Percentiles rank a stretch among this genome's conserved stretches.
phyloP scores from a whole-genome alignment of 2,797 vertebrate genomes.

The Sarcophilus harrisii region DNA sequence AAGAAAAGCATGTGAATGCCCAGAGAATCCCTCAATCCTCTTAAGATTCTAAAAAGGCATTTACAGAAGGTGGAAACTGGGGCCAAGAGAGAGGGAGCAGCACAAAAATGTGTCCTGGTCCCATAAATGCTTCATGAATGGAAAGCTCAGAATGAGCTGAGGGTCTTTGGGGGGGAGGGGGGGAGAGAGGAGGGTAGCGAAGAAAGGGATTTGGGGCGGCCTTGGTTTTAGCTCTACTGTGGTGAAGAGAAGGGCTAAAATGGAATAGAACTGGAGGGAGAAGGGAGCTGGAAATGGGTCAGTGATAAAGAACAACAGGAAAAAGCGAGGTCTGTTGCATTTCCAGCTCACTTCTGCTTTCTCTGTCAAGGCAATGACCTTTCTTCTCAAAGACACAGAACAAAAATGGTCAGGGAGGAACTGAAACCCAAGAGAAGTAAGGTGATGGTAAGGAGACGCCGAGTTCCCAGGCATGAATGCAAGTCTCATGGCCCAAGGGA shows the following conservation, averaged over 20 bases:
- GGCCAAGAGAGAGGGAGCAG: background rate
- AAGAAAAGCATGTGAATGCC: background rate
- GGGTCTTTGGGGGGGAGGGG: background rate
- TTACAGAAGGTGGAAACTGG: background rate
- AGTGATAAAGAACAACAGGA: background rate
- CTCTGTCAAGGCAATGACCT: background rate
- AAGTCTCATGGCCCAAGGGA: background rate
- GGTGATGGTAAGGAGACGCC: background rate
- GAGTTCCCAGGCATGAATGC: background rate
- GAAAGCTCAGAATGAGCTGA: too few relatives aligned
- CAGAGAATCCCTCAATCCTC: background rate
- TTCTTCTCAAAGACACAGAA: background rate
- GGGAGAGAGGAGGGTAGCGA: too few relatives aligned
- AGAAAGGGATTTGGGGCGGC: too few relatives aligned
- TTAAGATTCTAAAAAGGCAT: background rate
- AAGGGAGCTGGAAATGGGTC: background rate
- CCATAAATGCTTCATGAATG: too few relatives aligned
- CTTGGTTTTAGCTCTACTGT: background rate
- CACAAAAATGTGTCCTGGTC: background rate
- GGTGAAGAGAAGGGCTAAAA: background rate
- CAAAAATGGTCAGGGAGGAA: background rate
- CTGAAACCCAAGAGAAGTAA: background rate
- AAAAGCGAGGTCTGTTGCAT: background rate
- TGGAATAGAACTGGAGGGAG: background rate
- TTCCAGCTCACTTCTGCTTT: background rate